These are phyloP conservation scores for Aphelocoma coerulescens DNA, from an alignment of 2,113 vertebrate genomes.

Conservation along the genomic window DNA sequence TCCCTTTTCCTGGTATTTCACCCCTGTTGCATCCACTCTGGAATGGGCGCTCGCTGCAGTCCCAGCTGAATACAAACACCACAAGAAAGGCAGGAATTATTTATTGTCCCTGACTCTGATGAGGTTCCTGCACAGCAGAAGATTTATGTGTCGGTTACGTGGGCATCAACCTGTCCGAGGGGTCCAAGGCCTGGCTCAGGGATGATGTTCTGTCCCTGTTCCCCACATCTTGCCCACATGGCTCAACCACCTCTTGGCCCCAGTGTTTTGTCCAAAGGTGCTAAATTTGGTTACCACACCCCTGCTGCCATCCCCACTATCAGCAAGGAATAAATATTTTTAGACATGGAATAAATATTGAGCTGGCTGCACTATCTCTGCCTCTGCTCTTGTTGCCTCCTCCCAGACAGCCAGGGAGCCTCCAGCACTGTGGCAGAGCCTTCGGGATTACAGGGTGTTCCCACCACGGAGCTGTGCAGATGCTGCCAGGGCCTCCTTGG, in stretches of 20 bases:
- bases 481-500: not conserved
- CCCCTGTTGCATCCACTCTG: not conserved
- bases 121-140: not conserved
- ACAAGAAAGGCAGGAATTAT: not conserved
- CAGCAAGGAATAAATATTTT: not conserved
- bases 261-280: not conserved
- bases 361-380: not conserved
- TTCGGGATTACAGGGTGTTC: not conserved
- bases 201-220: not conserved
- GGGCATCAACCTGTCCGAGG: fast-evolving
- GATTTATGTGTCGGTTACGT: not conserved
- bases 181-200: not conserved
- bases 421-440: not conserved
- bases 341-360: not conserved
- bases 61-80: not conserved
- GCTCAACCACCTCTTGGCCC: not conserved
- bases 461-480: not conserved
- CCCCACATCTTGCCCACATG: not conserved
- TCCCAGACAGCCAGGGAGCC: not conserved
- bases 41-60: fast-evolving
- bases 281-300: not conserved
- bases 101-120: not conserved
- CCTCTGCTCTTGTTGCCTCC: not conserved
- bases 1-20: not conserved
- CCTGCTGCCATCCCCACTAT: not conserved